Evolutionary conservation across 2,888 invertebrate species (phyloP).

Genomic region (Spisula solida): DNA sequence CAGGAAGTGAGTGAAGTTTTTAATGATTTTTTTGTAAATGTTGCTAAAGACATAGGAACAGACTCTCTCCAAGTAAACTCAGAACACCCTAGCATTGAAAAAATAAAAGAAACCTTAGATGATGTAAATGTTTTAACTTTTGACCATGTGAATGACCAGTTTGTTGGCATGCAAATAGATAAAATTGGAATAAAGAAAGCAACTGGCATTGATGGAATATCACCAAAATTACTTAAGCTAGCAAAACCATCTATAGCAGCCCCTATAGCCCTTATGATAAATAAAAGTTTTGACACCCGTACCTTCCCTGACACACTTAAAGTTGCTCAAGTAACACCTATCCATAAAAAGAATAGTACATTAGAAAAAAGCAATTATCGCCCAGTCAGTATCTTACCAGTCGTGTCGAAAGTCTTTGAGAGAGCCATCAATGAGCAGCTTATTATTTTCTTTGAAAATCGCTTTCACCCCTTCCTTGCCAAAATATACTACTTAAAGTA

Average conservation of each 20-base stretch:
- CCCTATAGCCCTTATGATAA: no score
- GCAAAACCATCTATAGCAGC: no score
- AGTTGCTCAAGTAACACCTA: no score
- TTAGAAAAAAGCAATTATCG: slow-evolving; percentile 31
- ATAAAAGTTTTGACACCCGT: not conserved
- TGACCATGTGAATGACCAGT: no score
- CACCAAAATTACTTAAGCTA: no score
- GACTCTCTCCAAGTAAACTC: slow-evolving; percentile 33
- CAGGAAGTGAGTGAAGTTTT: no score
- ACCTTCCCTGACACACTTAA: slow-evolving; percentile 22
- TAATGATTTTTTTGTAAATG: slow-evolving; percentile 18
- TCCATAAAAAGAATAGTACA: slow-evolving; percentile 35
- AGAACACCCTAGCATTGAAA: slow-evolving; percentile 36
- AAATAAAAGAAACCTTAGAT: not conserved
- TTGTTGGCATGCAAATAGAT: no score
- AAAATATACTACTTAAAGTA: no score
- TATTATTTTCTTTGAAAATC: no score
- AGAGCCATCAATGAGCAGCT: slow-evolving; percentile 25
- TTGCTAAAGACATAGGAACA: slow-evolving; percentile 21
- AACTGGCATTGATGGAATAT: not conserved
- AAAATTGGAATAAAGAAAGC: no score
- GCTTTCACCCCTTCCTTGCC: no score
- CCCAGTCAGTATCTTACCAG: slow-evolving; percentile 29
- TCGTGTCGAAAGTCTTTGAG: slow-evolving; percentile 41
- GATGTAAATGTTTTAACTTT: no score